Evolutionary conservation across 2,113 vertebrate species (phyloP), one percentile per base, ranked within the genome.

Genomic region (Rhabdomys dilectus): DNA sequence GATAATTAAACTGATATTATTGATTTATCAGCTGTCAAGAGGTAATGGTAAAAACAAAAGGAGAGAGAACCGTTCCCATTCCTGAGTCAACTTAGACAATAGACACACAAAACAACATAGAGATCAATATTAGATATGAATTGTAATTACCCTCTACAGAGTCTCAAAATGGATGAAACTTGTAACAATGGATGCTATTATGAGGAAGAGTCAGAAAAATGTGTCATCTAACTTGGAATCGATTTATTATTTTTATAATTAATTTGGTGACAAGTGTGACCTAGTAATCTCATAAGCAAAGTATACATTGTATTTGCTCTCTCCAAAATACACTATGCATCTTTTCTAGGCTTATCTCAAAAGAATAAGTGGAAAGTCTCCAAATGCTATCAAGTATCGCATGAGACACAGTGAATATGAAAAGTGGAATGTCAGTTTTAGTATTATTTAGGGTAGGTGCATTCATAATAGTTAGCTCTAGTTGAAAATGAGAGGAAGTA

Each of bases 191-290:
- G 51, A 13, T 36, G 34, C 22, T 58, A 19, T 58, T 56, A 21
- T 60, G 10, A 29, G 39, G 12, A 64, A 36, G 80, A n/a, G 7
- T 64, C 8, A 21, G 31, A 62, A 29, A 48, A 68, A 70, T 73
- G 86, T 82, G 39, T 29, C 48, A 29, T 87, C 56, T 96, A n/a
- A 58, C 5, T 84, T 42, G 29, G 22, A 64, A 12, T 42, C 0
- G 31, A 70, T 48, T 73, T 45, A 87, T 62, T 82, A 31, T 16
- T 48, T 86, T 96, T 81, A 84, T 95, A 75, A 60, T 88, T 88
- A 66, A 48, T 34, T 92, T 29, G 58, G 13, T 16, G 45, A 58
- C 21, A 91, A 66, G 11, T 39, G 0, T 92, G 87, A 80, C 64
- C 29, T 39, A 36, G 36, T 78, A 36, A 66, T 86, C 56, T 66